Evolutionary conservation across 2,113 vertebrate genomes (phyloP), one percentile per base, ranked within the genome.

Genomic region (Apodemus sylvaticus): DNA sequence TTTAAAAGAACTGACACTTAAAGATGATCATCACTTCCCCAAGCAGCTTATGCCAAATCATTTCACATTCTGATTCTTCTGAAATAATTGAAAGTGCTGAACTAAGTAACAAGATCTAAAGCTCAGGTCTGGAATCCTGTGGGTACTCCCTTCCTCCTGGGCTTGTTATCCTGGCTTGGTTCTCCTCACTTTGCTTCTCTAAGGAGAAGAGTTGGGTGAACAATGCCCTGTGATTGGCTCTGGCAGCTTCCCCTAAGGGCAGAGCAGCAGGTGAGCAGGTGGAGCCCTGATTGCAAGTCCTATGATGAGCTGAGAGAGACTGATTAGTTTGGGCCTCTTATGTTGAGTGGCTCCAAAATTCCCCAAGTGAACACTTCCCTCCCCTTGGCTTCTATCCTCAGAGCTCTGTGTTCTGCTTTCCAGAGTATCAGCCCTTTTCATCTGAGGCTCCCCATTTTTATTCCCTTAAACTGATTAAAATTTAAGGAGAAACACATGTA

Each of bases 171-270:
- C 64, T 31, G 14, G 13, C 20, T 4, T 20, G n/a, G 16, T 24
- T 90, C 4, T 71, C 64, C 31, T 68, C 85, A 60, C 22, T 5
- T 17, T 51, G 45, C 22, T 58, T 79, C 79, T 87, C 66, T 24
- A 53, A 48, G 42, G 36, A 94, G 73, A 31, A n/a, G 89, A 91
- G 31, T 62, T n/a, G 82, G 51, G 55, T 89, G 70, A 94, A 97
- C 97, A 97, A 97, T 85, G 82, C n/a, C 24, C 73, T 20, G 0
- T 96, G 96, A 97, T 94, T 98, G 93, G 88, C 76, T 86, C 90
- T 68, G 81, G n/a, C 66, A 82, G 71, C 62, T 91, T 93, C 71
- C 22, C 22, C 26, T 31, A 42, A 22, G 93, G 71, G 78, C 70
- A 86, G 39, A 95, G 86, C 94, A 81, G 94, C 89, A 89, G 94